phyloP scores from a whole-genome alignment of 2,797 vertebrate species.

The Squalus acanthias region DNA sequence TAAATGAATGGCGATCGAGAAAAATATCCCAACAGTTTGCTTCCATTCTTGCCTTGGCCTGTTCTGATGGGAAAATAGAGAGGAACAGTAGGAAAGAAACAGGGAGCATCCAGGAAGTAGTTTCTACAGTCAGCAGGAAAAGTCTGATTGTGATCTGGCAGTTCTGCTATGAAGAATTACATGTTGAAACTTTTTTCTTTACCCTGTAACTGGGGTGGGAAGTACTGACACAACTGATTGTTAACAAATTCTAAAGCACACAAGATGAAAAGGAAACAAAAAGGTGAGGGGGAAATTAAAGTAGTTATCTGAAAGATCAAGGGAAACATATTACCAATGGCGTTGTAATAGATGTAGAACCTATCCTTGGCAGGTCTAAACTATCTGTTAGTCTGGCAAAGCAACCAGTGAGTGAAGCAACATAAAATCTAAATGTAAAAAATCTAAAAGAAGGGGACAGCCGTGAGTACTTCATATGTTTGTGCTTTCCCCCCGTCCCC shows the following conservation, averaged over 20 bases:
- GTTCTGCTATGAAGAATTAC: conserved; percentile 5
- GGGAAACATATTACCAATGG: not conserved
- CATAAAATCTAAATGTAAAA: not conserved
- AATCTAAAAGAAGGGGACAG: not conserved
- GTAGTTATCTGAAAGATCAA: not conserved
- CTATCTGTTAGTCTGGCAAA: not conserved
- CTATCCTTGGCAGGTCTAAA: not conserved
- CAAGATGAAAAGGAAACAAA: conserved; percentile 14
- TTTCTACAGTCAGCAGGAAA: not conserved
- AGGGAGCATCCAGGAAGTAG: not conserved
- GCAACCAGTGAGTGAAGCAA: not conserved
- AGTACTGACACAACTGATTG: not conserved
- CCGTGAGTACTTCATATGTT: not conserved
- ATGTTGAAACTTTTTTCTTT: not conserved
- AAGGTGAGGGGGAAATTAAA: not conserved
- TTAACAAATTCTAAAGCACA: not conserved
- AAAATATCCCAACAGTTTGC: too few relatives aligned
- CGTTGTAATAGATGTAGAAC: not conserved
- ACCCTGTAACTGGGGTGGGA: not conserved
- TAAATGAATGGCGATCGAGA: not conserved
- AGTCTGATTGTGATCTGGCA: not conserved
- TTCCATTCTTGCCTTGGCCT: not conserved
- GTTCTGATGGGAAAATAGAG: not conserved
- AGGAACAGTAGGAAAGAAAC: not conserved
- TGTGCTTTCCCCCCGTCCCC: not conserved